Conservation (phyloP, 2,113 vertebrate genomes). For the Hippocampus guttulatus region DNA sequence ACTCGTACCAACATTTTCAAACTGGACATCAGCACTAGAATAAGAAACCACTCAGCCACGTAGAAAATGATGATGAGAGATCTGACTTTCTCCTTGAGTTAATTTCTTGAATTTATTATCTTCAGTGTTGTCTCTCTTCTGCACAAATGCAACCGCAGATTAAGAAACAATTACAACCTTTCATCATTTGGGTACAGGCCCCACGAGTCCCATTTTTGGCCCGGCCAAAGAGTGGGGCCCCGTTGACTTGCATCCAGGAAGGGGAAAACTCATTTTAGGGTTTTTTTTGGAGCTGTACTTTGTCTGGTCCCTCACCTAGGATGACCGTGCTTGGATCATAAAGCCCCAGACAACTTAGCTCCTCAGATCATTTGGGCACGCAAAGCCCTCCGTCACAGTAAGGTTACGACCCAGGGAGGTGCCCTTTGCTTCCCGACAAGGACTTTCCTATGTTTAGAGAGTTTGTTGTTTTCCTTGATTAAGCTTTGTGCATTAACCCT, state of each 20-base stretch:
- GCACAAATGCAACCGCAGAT: neutral
- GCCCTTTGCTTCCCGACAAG: neutral
- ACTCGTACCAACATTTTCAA: neutral
- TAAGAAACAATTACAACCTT: neutral
- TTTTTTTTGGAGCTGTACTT: too few relatives aligned
- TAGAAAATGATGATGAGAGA: conserved; percentile 22
- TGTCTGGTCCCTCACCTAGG: too few relatives aligned
- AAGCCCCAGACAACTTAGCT: too few relatives aligned
- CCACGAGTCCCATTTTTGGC: too few relatives aligned
- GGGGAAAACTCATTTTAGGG: too few relatives aligned
- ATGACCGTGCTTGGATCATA: too few relatives aligned
- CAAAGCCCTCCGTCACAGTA: too few relatives aligned
- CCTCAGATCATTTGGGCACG: too few relatives aligned
- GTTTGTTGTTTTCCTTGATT: neutral
- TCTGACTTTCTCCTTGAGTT: conserved; percentile 6
- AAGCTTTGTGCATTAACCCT: neutral
- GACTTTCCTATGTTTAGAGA: neutral
- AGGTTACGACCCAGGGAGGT: neutral
- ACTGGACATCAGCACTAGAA: neutral
- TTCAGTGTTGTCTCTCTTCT: conserved; percentile 13
- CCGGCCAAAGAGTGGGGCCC: too few relatives aligned
- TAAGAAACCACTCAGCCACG: conserved; percentile 3
- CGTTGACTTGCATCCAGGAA: too few relatives aligned
- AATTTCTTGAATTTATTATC: conserved; percentile 5
- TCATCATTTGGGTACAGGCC: too few relatives aligned